Evolutionary conservation across 2,113 vertebrate species (phyloP), one percentile per base, ranked within the genome.

Genomic region (Gopherus flavomarginatus): DNA sequence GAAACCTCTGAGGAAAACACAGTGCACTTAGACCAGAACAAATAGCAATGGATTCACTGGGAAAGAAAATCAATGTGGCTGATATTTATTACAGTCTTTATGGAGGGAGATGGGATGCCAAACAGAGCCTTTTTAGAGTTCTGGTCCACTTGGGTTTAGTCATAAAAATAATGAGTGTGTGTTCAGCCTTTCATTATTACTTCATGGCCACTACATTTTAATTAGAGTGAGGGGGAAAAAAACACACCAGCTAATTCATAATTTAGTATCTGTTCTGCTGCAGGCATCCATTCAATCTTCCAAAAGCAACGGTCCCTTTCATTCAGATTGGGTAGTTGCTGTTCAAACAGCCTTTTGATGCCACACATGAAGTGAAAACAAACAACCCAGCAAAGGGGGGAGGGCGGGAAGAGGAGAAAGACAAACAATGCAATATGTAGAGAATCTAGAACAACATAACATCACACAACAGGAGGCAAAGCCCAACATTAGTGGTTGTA

Each of bases 61-160:
- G 87, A 91, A 97, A 96, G 88, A 93, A 97, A 97, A 97, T 97
- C 97, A 94, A 96, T 97, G 94, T 80, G 59, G 82, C 29, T 90
- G 92, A 89, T 95, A 96, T 96, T 96, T 97, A 97, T 94, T 89
- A 38, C 84, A n/a, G 16, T 72, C 85, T 87, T 94, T 83, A 95
- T 81, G 53, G 92, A 89, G 87, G 90, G 75, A 91, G 94, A 93
- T 90, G 90, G 93, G 97, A 91, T 89, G 89, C 50, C 94, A 84
- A 91, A 85, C 91, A 83, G 53, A 94, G 86, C 92, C 96, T 94
- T 72, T 95, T 96, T 91, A 22, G 82, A 94, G 94, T 96, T 96
- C 90, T 94, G 86, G 90, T 96, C 94, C 2, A 0, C 93, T 95
- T 97, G 95, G 86, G 84, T 83, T 95, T 96, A 42, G 52, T 89